A percentile compares a stretch with the other conserved stretches of the same genome.
Conservation (phyloP, 2,888 invertebrate species). For the Nephrocerus scutellatus region DNA sequence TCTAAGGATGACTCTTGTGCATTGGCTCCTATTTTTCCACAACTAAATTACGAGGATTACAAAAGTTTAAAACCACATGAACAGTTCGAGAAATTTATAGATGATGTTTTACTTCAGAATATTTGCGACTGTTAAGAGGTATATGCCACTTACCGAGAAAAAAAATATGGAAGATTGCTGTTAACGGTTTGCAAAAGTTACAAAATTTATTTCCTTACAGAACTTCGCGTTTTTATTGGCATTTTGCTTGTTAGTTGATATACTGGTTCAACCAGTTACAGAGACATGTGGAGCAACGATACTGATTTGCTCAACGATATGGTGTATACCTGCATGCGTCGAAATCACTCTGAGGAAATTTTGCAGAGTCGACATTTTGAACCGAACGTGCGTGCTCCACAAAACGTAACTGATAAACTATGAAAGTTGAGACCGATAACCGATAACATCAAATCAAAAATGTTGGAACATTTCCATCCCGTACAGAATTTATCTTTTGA, state of each 20-base stretch:
- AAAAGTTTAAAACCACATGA: no score
- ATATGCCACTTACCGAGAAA: conserved; percentile 3
- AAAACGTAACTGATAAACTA: conserved; percentile 4
- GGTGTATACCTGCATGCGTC: conserved; percentile 3
- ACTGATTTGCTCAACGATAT: conserved; percentile 8
- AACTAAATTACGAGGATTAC: no score
- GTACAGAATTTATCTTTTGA: no score
- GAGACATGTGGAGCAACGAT: conserved; percentile 3
- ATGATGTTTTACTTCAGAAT: no score
- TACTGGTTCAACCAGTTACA: conserved; percentile 4
- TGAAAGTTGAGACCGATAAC: conserved; percentile 9
- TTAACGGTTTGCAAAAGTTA: conserved; percentile 1
- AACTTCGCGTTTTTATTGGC: conserved; percentile 2
- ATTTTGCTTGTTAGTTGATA: conserved; percentile 3
- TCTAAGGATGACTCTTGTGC: no score
- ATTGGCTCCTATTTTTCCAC: no score
- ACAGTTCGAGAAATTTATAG: no score
- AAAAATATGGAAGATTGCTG: conserved; percentile 5
- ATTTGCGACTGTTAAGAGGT: conserved; percentile 5
- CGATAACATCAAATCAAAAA: conserved; percentile 4
- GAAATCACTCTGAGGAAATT: conserved; percentile 5
- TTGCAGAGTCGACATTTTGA: conserved; percentile 6
- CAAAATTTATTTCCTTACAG: conserved; percentile 1
- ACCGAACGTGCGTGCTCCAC: conserved; percentile 3
- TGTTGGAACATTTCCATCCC: conserved; percentile 6